phyloP scores from a whole-genome alignment of 2,113 vertebrate genomes.

The Synchiropus splendidus region DNA sequence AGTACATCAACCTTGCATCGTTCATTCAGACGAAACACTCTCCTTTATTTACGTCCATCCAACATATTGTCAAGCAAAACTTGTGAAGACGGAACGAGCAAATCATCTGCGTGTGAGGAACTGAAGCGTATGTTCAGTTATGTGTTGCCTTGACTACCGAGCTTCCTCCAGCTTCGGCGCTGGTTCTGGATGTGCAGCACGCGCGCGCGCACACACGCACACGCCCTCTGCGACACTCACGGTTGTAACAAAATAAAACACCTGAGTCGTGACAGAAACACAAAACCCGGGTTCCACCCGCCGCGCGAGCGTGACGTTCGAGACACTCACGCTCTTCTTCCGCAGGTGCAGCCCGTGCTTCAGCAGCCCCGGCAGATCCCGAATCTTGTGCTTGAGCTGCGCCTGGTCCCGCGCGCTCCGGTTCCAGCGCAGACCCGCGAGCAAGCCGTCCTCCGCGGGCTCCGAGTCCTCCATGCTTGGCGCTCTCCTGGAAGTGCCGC shows the following conservation, averaged over 20 bases:
- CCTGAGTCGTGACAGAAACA: conserved; percentile 58
- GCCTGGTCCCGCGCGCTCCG: conserved; percentile 73
- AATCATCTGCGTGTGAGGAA: no score
- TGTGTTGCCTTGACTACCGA: conserved; percentile 51
- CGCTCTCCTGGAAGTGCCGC: neutral
- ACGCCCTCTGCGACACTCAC: conserved; percentile 43
- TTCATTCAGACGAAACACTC: no score
- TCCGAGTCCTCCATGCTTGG: conserved; percentile 69
- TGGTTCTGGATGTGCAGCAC: conserved; percentile 35
- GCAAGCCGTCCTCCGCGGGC: conserved; percentile 71
- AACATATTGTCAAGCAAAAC: no score
- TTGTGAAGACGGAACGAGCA: no score
- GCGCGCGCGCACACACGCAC: neutral
- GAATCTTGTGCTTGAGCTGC: conserved; percentile 85
- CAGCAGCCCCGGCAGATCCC: conserved; percentile 83
- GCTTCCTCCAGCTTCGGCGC: conserved; percentile 31
- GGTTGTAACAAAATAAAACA: conserved; percentile 40
- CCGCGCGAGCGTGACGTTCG: neutral
- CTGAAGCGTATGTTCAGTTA: no score
- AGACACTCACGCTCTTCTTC: conserved; percentile 79
- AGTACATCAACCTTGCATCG: no score
- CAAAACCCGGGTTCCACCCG: conserved; percentile 11
- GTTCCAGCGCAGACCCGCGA: conserved; percentile 70
- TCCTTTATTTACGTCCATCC: no score
- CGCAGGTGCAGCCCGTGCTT: conserved; percentile 89